Percentiles rank a stretch among this genome's conserved stretches.
These are phyloP conservation scores for Leptura quadrifasciata DNA, from an alignment of 2,888 invertebrate species.

Conservation along the genomic window DNA sequence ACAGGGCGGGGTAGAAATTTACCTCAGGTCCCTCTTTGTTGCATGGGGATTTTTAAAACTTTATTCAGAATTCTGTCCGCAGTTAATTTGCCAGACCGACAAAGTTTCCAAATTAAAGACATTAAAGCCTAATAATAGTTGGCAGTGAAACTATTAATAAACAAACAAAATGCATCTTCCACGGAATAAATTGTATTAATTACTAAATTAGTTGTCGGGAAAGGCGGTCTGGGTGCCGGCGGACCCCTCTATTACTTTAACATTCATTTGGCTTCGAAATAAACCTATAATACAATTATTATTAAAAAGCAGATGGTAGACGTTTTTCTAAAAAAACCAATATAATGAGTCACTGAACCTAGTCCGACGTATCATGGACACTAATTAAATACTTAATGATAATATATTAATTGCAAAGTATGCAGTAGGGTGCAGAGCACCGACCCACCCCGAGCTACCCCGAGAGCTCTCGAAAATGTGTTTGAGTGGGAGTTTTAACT, in stretches of 20 bases:
- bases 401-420: constrained; percentile 73
- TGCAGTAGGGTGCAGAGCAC: constrained; percentile 71
- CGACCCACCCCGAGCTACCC: constrained; percentile 64
- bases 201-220: constrained; percentile 15
- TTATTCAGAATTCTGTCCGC: not conserved
- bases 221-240: not conserved
- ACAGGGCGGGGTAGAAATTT: too few relatives aligned
- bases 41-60: too few relatives aligned
- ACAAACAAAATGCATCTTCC: constrained; percentile 28
- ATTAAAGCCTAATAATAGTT: constrained; percentile 2
- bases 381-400: constrained; percentile 73
- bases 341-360: constrained; percentile 66
- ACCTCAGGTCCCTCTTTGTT: too few relatives aligned
- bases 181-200: constrained; percentile 33
- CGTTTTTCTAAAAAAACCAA: constrained; percentile 51
- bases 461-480: constrained; percentile 62
- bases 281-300: constrained; percentile 37
- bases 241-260: not conserved
- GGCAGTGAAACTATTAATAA: not conserved
- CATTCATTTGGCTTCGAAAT: constrained; percentile 9
- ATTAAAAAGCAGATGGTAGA: constrained; percentile 43
- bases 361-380: constrained; percentile 64
- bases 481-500: constrained; percentile 59
- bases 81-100: not conserved
- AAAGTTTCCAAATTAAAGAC: not conserved